Conservation (phyloP, 2,888 invertebrate species). For the Oxyscelio sp. region DNA sequence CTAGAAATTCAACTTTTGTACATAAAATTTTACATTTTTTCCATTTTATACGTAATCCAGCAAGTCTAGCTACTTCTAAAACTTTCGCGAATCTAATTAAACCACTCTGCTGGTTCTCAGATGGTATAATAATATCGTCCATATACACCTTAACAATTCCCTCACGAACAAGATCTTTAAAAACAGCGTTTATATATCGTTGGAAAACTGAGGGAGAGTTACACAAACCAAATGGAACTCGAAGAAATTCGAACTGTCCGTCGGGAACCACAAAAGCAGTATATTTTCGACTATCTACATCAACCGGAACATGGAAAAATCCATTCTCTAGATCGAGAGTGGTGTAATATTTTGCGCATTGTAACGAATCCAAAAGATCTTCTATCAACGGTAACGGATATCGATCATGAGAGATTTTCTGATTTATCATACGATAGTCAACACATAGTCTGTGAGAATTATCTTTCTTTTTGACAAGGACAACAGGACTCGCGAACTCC, state of each 20-base stretch:
- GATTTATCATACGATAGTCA: conserved; percentile 13
- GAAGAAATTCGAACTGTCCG: conserved; percentile 21
- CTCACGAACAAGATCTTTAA: not conserved
- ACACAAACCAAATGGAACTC: conserved; percentile 1
- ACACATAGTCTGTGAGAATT: conserved; percentile 15
- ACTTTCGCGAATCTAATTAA: not conserved
- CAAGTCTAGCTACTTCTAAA: not conserved
- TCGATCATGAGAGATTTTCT: conserved; percentile 9
- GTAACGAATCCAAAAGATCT: conserved; percentile 5
- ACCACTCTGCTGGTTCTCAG: not conserved
- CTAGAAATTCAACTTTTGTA: conserved; percentile 4
- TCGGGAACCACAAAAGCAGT: conserved; percentile 23
- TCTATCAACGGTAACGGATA: conserved; percentile 23
- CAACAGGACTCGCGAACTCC: conserved; percentile 11
- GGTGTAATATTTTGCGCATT: conserved; percentile 19
- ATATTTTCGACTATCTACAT: conserved; percentile 16
- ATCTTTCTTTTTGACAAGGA: conserved; percentile 4
- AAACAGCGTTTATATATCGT: not conserved
- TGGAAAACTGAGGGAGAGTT: conserved; percentile 7
- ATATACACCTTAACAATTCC: not conserved
- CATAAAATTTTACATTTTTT: not conserved
- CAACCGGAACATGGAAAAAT: conserved; percentile 17
- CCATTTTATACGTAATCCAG: conserved; percentile 1
- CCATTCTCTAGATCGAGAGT: too few species aligned
- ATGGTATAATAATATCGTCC: conserved; percentile 1